These are phyloP conservation scores for Dicycla oo DNA, from an alignment of 2,888 invertebrate species.

Conservation along the genomic window DNA sequence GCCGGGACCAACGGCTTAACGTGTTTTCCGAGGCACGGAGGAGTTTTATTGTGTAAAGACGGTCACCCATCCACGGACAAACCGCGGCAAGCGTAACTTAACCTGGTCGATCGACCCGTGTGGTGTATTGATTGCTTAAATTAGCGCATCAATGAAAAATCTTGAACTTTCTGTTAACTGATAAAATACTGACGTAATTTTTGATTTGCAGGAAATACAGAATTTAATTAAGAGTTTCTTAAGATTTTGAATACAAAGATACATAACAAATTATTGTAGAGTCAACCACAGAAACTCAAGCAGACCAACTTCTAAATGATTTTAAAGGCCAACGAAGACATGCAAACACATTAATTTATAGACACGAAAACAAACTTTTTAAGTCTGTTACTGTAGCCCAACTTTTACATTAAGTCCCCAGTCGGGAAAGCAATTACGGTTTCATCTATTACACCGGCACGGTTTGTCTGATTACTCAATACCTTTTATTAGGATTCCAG, in stretches of 20 bases:
- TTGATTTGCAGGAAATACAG: not conserved
- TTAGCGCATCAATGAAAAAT: not conserved
- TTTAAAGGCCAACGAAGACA: conserved; percentile 78
- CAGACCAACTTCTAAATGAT: conserved; percentile 66
- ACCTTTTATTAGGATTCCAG: too few relatives aligned
- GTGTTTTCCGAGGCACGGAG: too few relatives aligned
- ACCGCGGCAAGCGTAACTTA: too few relatives aligned
- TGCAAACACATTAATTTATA: conserved; percentile 88
- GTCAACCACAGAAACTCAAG: conserved; percentile 57
- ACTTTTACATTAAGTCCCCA: conserved; percentile 87
- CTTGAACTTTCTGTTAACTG: too few relatives aligned
- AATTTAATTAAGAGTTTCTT: conserved; percentile 37
- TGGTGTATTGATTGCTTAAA: not conserved
- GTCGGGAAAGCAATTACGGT: conserved; percentile 82
- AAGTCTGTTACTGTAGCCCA: conserved; percentile 80
- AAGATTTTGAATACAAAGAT: conserved; percentile 33
- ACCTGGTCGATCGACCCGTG: too few relatives aligned
- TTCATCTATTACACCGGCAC: conserved; percentile 77
- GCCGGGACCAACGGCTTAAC: too few relatives aligned
- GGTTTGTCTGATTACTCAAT: conserved; percentile 70
- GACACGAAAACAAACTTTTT: conserved; percentile 85
- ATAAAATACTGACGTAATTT: not conserved
- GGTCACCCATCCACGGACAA: too few relatives aligned
- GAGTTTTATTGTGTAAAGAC: too few relatives aligned
- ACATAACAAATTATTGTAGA: conserved; percentile 54